Evolutionary conservation across 2,888 invertebrate genomes (phyloP).

Genomic region (Geophilus truncorum): DNA sequence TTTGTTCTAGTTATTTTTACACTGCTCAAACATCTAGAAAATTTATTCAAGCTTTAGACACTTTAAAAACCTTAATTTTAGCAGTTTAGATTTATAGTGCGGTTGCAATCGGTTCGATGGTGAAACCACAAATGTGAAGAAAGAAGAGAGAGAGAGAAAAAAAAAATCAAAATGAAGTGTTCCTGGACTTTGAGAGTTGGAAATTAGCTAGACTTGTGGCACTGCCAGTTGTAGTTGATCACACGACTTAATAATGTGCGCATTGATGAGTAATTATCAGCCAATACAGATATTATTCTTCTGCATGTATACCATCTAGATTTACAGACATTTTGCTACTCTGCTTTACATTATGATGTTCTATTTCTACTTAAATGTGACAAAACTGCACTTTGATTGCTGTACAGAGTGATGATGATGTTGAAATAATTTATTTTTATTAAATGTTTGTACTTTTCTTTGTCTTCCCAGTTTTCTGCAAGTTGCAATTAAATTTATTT

Average conservation of each 20-base stretch:
- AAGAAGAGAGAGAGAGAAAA: background rate
- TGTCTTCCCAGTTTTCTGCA: background rate
- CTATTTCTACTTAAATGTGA: background rate
- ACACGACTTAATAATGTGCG: background rate
- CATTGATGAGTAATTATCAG: background rate
- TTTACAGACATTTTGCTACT: too few species aligned
- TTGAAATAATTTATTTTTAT: slow-evolving; percentile 12
- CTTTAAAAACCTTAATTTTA: too few species aligned
- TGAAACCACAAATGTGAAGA: too few species aligned
- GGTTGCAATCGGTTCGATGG: too few species aligned
- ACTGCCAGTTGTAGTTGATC: background rate
- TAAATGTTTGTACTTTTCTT: background rate
- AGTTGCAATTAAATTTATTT: background rate
- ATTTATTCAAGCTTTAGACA: too few species aligned
- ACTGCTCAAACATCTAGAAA: too few species aligned
- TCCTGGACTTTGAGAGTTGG: background rate
- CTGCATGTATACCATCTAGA: background rate
- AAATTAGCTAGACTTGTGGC: background rate
- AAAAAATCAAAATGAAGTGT: background rate
- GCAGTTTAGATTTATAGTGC: too few species aligned
- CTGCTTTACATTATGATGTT: too few species aligned
- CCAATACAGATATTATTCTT: background rate
- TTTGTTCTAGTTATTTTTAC: too few species aligned
- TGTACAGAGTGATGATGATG: background rate
- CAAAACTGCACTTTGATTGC: background rate